A percentile compares a stretch with the other conserved stretches of the same genome.
These are phyloP conservation scores for Zoanthus gigantus DNA, from an alignment of 92 coral and sea anemone genomes.

Conservation along the genomic window DNA sequence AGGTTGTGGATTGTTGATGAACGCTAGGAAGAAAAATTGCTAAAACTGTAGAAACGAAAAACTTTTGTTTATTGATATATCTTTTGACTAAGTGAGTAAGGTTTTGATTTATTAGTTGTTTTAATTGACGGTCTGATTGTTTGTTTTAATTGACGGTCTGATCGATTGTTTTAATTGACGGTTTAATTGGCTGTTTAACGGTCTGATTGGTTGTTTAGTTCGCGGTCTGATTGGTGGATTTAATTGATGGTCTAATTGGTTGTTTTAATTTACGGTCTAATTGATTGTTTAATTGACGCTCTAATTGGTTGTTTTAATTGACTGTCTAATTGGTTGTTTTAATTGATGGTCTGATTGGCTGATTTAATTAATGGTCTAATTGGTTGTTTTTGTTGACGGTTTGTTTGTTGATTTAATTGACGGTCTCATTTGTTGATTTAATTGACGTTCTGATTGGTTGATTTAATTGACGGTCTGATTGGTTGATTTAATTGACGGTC, in stretches of 20 bases:
- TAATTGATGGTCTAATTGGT: not conserved
- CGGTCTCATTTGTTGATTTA: no score
- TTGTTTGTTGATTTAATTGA: not conserved
- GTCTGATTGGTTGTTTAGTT: not conserved
- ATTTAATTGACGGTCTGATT: no score
- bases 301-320: not conserved
- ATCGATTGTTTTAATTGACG: not conserved
- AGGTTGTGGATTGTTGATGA: no score
- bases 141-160: not conserved
- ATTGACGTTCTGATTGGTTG: no score
- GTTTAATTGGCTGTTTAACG: not conserved
- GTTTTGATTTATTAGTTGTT: no score
- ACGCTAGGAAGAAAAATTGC: not conserved
- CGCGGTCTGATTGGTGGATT: not conserved
- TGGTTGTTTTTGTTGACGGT: not conserved
- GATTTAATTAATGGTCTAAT: not conserved
- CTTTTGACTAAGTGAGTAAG: no score
- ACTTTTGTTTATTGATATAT: no score
- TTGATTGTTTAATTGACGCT: not conserved
- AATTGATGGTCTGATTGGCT: not conserved
- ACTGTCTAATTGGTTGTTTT: not conserved
- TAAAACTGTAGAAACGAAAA: not conserved
- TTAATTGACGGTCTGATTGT: no score
- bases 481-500: no score
- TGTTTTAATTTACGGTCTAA: no score